Evolutionary conservation across 1,140 invertebrate genomes (phyloP), one percentile per base, ranked within the genome.

Genomic region (Carposina sasakii): DNA sequence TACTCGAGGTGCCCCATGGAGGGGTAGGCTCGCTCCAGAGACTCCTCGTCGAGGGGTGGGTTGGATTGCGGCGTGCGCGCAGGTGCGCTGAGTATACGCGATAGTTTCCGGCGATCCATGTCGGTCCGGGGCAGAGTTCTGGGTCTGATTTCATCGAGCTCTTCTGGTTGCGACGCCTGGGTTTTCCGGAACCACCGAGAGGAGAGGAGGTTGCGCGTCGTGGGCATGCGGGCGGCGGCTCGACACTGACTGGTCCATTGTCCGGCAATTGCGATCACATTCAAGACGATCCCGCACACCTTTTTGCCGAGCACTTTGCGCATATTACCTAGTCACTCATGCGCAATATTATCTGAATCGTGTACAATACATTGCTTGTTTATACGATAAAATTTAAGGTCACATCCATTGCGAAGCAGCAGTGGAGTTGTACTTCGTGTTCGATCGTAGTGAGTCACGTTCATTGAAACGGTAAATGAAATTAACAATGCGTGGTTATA

Each of bases 1-100:
- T 89, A 91, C 70, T 90, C 90, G 68, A 90, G 89, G 69, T 90
- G 89, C 33, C 88, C 89, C 63, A 85, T 87, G 45, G 89, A 88
- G 52, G 88, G 88, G 65, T 87, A 88, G 71, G 89, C 89, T 41
- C 89, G 85, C 67, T 90, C 89, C 46, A 90, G 84, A 49, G 87
- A 86, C 64, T 90, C 88, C 43, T 87, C 87, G 61, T 89, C 86
- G 26, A 71, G 77, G 21, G 71, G 64, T 16, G 64, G 54, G 21
- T 50, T 51, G 20, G 52, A 36, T 24, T 52, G 52, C 22, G 66
- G 67, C 3, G 66, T 55, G 12, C 63, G 51, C 3, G 73, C 62
- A 5, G 76, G 70, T 6, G 71, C 67, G 63, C 62, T 67, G 64
- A 69, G 72, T n/a, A 71, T 63, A 15, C 74, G 64, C 34, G 65